Evolutionary conservation across 2,113 vertebrate species (phyloP).

Genomic region (Erythrolamprus reginae): DNA sequence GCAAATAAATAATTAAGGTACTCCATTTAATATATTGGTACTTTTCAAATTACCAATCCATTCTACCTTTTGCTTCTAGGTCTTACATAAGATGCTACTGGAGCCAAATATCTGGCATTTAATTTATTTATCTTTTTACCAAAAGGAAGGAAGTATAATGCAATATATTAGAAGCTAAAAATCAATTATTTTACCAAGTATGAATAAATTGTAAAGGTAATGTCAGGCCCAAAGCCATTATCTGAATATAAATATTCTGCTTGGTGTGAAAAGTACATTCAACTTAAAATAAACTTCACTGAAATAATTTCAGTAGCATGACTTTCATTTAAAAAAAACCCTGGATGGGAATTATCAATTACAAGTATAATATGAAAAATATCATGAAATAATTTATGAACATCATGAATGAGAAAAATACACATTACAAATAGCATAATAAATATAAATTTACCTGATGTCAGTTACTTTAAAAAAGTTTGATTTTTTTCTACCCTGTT

Average conservation of each 20-base stretch:
- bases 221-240: no score
- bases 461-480: neutral
- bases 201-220: neutral
- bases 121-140: neutral
- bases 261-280: neutral
- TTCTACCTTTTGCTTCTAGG: neutral
- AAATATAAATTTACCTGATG: neutral
- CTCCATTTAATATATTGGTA: neutral
- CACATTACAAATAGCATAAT: neutral
- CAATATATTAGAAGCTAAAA: neutral
- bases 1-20: neutral
- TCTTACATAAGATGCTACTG: neutral
- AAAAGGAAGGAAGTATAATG: neutral
- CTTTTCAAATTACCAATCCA: neutral
- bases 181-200: neutral
- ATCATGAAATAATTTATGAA: conserved; percentile 1
- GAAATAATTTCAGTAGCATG: conserved; percentile 1
- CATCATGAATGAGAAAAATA: neutral
- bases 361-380: neutral
- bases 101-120: neutral
- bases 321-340: neutral
- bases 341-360: neutral
- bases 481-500: neutral
- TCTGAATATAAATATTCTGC: neutral
- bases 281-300: neutral